phyloP scores from a whole-genome alignment of 2,113 vertebrate genomes.

The Seriola aureovittata region DNA sequence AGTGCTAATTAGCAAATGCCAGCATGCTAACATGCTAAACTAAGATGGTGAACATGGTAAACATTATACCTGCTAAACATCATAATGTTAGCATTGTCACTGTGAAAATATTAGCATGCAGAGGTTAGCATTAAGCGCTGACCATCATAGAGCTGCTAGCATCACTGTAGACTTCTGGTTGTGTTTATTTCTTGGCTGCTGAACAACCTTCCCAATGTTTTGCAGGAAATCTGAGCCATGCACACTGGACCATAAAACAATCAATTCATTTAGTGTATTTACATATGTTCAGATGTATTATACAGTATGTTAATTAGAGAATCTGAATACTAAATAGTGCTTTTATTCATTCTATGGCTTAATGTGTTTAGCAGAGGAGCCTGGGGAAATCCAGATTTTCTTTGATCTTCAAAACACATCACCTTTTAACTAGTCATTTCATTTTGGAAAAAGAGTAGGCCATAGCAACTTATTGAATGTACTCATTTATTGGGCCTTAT shows the following conservation, averaged over 20 bases:
- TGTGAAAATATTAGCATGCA: too few species aligned
- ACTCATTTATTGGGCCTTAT: slow-evolving; percentile 78
- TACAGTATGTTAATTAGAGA: not conserved
- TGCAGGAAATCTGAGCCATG: too few species aligned
- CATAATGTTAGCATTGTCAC: too few species aligned
- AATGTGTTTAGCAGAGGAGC: not conserved
- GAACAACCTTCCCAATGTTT: too few species aligned
- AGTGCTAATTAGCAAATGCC: not conserved
- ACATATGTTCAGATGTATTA: not conserved
- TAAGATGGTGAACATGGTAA: not conserved
- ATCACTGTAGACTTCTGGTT: too few species aligned
- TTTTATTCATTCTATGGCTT: not conserved
- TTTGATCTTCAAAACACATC: not conserved
- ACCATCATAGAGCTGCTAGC: too few species aligned
- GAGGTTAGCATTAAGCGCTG: too few species aligned
- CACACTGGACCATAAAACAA: too few species aligned
- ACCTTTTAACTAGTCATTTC: not conserved
- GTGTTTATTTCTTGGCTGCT: too few species aligned
- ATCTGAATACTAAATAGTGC: not conserved
- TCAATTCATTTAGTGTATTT: not conserved
- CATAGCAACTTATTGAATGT: slow-evolving; percentile 22
- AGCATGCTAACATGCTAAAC: not conserved
- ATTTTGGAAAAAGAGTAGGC: slow-evolving; percentile 1
- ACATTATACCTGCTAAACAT: too few species aligned
- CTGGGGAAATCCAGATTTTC: not conserved